Base-by-base conservation (phyloP, 2,113 vertebrate species). In the Lutjanus erythropterus region DNA sequence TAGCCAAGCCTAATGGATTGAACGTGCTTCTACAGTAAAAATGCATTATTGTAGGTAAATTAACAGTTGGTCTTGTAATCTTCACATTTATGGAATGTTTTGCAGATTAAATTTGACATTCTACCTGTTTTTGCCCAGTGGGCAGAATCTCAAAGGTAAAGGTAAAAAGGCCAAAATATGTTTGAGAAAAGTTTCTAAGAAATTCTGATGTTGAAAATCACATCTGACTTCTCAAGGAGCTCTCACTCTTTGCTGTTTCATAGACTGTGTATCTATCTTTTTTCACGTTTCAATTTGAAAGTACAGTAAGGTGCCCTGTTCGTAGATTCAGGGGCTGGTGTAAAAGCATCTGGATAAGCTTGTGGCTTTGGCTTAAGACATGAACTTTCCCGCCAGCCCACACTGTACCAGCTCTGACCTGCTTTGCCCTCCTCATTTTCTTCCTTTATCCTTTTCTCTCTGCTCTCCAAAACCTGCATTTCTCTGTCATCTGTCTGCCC, bases 291-390 rank as follows among this genome's bases (percentile, higher is more conserved):
- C 49, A 21, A 65, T 64, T 58, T 70, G 10, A 21, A 35, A 18
- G 31, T 71, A 16, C 6, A 37, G 44, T 46, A 42, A 33, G 27
- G 11, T 46, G 52, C 11, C 21, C 6, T 64, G 0, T 62, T 47
- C 23, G 9, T 27, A 10, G 21, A 27, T 61, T n/a, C 35, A 46
- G 14, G 11, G 41, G 37, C 56, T 71, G 33, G 74, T 84, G 70
- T 66, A 67, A 75, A 73, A 80, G 68, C 84, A 91, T 85, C 77
- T 84, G 79, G 69, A 83, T 66, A 75, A 50, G 65, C 42, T 69
- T 80, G 79, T 68, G 77, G 67, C 86, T 85, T 83, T 72, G 85
- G 62, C 69, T n/a, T 29, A 6, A 79, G 29, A 52, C 33, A 19
- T 33, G 25, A 75, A 50, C 58, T n/a, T 1, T 60, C 18, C 42